Evolutionary conservation across 2,888 invertebrate species (phyloP).

Genomic region (Dryococelus australis): DNA sequence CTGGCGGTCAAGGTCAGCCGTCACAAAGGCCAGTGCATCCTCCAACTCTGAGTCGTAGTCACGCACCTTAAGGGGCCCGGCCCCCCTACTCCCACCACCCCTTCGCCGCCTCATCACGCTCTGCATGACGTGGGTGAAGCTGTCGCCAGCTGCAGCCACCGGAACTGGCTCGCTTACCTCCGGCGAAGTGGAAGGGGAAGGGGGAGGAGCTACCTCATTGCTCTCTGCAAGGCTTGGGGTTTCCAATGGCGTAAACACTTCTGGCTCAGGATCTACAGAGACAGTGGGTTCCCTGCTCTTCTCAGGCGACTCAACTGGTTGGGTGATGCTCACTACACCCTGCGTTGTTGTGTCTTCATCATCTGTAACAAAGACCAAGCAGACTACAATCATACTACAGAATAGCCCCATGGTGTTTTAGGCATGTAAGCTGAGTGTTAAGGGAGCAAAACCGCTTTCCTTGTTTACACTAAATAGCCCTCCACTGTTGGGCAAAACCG

Average conservation of each 20-base stretch:
- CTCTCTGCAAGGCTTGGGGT: background rate
- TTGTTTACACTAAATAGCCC: too few species aligned
- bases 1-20: background rate
- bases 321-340: background rate
- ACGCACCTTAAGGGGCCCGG: background rate
- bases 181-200: background rate
- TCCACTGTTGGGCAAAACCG: too few species aligned
- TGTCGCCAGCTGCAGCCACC: background rate
- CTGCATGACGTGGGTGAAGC: constrained; percentile 2
- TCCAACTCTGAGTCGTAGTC: background rate
- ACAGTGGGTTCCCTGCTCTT: background rate
- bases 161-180: background rate
- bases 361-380: background rate
- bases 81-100: background rate
- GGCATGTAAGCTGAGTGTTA: background rate
- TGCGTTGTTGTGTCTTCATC: background rate
- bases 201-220: background rate
- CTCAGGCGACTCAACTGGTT: background rate
- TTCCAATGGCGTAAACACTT: too few species aligned
- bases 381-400: background rate
- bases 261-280: background rate
- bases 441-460: too few species aligned
- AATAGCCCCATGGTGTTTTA: background rate
- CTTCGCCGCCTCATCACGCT: background rate
- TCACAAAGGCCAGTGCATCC: background rate